Conservation (phyloP, 2,113 vertebrate genomes). For the Cairina moschata region DNA sequence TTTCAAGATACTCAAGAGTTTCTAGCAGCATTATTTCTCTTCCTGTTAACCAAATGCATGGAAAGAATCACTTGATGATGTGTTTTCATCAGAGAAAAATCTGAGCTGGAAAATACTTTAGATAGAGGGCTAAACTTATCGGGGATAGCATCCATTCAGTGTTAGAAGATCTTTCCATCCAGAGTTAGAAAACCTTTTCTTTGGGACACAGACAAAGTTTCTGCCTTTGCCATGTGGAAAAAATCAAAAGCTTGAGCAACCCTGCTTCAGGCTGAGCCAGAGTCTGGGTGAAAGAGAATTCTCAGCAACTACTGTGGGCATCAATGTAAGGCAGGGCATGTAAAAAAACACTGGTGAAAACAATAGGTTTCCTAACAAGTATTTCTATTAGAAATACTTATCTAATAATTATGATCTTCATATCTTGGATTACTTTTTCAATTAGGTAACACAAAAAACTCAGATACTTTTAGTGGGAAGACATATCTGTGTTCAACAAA, state of each 20-base stretch:
- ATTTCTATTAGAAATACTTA: background rate
- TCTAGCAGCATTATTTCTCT: background rate
- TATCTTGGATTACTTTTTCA: background rate
- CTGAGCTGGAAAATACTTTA: conserved; percentile 39
- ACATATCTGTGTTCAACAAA: background rate
- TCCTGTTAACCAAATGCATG: background rate
- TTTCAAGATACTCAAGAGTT: conserved; percentile 7
- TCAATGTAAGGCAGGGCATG: background rate
- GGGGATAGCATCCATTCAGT: background rate
- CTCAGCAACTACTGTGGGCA: background rate
- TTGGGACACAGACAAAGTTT: background rate
- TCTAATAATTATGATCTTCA: background rate
- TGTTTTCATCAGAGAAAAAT: conserved; percentile 48
- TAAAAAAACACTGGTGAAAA: background rate
- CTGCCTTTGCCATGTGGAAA: conserved; percentile 22
- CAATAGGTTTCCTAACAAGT: background rate
- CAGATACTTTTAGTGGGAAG: background rate
- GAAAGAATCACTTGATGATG: background rate
- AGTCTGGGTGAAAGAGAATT: background rate
- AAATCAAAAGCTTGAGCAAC: background rate
- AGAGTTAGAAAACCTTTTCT: background rate
- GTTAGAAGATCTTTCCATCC: conserved; percentile 34
- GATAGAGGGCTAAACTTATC: conserved; percentile 33
- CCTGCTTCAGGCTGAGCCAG: background rate
- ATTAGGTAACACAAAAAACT: background rate